A percentile compares a stretch with the other conserved stretches of the same genome.
Evolutionary conservation across 2,113 vertebrate species (phyloP).

Genomic region (Cinclus cinclus): DNA sequence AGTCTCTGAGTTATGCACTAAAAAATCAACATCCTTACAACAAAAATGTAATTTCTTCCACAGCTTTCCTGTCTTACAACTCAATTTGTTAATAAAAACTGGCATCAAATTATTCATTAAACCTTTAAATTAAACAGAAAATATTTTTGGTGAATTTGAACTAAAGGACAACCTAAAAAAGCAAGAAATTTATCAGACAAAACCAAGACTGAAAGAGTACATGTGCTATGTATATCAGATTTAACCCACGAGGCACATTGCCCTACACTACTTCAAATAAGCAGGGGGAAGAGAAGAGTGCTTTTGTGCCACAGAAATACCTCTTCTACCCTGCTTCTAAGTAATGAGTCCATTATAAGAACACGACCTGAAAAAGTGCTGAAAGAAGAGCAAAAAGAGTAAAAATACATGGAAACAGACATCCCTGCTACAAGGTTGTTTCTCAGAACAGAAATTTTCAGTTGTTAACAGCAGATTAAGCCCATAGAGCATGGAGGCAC

Average conservation of each 20-base stretch:
- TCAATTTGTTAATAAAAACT: neutral
- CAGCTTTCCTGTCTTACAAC: neutral
- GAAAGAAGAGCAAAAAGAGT: neutral
- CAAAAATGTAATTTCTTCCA: neutral
- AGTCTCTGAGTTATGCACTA: neutral
- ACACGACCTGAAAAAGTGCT: neutral
- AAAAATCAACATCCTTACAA: neutral
- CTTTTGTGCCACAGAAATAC: neutral
- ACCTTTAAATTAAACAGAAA: neutral
- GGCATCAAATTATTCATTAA: neutral
- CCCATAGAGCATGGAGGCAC: neutral
- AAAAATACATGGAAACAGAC: neutral
- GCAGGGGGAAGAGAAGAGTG: neutral
- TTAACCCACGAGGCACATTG: neutral
- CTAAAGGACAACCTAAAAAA: neutral
- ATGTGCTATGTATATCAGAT: neutral
- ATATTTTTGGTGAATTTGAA: neutral
- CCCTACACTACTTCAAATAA: neutral
- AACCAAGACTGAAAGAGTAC: neutral
- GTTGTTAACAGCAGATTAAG: neutral
- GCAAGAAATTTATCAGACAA: neutral
- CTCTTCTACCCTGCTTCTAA: neutral
- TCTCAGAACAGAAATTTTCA: neutral
- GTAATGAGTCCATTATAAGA: neutral
- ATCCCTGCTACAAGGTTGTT: neutral